Percentiles rank a stretch among this genome's conserved stretches.
These are phyloP conservation scores for Muricea muricata DNA, from an alignment of 92 coral and sea anemone genomes.

Conservation along the genomic window DNA sequence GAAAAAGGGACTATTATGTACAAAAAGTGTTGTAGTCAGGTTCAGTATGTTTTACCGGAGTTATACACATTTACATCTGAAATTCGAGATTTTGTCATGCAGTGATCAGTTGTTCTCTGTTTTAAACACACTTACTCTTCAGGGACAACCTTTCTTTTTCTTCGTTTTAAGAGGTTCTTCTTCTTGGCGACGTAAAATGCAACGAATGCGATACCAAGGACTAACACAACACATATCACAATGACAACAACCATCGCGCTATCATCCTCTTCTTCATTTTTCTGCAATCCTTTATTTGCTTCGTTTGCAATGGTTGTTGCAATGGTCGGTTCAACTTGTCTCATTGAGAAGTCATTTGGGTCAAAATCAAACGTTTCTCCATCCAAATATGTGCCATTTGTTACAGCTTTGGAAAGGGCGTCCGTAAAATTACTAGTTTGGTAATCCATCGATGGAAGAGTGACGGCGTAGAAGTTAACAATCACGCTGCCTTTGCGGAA, in stretches of 20 bases:
- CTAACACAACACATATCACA: background rate
- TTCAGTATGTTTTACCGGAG: too few relatives aligned
- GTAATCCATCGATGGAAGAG: background rate
- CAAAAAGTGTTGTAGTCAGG: too few relatives aligned
- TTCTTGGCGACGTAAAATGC: constrained; percentile 10
- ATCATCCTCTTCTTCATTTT: constrained; percentile 21
- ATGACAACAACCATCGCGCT: constrained; percentile 15
- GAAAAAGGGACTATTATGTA: too few relatives aligned
- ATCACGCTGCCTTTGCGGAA: constrained; percentile 1
- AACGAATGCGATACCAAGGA: background rate
- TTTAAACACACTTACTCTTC: constrained; percentile 50
- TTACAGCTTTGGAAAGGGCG: background rate
- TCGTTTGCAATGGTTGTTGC: background rate
- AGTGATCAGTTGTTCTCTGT: too few relatives aligned
- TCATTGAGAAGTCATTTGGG: background rate
- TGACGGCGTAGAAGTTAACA: background rate
- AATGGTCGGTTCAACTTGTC: background rate
- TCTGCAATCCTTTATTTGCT: constrained; percentile 23
- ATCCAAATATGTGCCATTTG: background rate
- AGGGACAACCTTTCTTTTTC: constrained; percentile 24
- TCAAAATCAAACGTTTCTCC: background rate
- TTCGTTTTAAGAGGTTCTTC: constrained; percentile 6
- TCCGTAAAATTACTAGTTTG: background rate
- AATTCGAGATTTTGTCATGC: too few relatives aligned
- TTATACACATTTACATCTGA: too few relatives aligned